Evolutionary conservation across 1,140 invertebrate species (phyloP), one percentile per base, ranked within the genome.

Genomic region (Rhynchophorus ferrugineus): DNA sequence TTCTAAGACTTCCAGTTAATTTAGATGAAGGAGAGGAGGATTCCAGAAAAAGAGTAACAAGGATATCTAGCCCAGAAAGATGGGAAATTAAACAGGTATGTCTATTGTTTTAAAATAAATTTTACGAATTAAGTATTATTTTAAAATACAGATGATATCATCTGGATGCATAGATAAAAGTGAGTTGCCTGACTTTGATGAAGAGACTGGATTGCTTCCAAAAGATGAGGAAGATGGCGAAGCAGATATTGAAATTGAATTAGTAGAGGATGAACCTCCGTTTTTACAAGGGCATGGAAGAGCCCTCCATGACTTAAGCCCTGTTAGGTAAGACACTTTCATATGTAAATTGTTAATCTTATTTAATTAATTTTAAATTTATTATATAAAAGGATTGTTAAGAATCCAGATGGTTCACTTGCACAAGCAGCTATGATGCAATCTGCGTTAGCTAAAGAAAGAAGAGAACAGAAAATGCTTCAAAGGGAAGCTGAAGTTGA

Each of bases 391-490:
- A 61, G 97, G 63, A 99, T 99, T 60, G 95, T 99, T 0, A 99
- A 99, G 73, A 99, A 99, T 78, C 97, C 96, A 7, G 94, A 98
- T 75, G 97, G 97, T 0, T 96, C 93, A 0, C 71, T 99, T 13
- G 95, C 95, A 0, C 97, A 91, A 66, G 93, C 97, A 1, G 97
- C 97, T 1, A 97, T 99, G 91, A 99, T 99, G 95, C 96, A 99
- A 69, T 92, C 88, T 39, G 96, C 96, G 1, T 68, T 99, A 6
- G 89, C 96, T 0, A 99, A 99, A 69, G 96, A 99, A 69, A 74
- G 97, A 39, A 73, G 96, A 41, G 94, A 98, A 69, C 82, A 86
- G 63, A 95, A 95, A 74, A 93, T 94, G 89, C 66, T 90, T 3
- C 88, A 91, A 61, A 72, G 90, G 13, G 92, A 97, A 67, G 87